Evolutionary conservation across 2,888 invertebrate genomes (phyloP).

Genomic region (Lamellibrachia columna): DNA sequence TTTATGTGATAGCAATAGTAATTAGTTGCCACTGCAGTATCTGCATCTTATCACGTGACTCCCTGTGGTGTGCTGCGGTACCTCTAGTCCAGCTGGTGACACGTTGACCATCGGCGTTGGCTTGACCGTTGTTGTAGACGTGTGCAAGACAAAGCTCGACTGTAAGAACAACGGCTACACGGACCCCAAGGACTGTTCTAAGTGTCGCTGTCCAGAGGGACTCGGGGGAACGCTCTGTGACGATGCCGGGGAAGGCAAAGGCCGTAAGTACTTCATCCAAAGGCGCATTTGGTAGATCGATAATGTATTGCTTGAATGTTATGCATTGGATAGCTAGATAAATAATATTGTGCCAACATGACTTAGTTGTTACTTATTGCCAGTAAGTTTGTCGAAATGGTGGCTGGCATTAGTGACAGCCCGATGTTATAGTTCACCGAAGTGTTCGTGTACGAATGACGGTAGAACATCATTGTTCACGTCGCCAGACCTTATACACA

Average conservation of each 20-base stretch:
- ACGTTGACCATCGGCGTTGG: slow-evolving; percentile 35
- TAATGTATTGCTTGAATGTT: background rate
- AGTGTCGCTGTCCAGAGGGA: slow-evolving; percentile 20
- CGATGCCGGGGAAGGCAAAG: background rate
- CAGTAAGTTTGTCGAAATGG: too few relatives aligned
- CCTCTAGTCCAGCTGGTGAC: slow-evolving; percentile 24
- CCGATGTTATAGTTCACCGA: too few relatives aligned
- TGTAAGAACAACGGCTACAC: slow-evolving; percentile 22
- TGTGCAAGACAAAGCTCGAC: background rate
- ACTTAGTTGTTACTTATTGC: too few relatives aligned
- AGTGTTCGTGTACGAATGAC: too few relatives aligned
- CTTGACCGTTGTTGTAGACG: slow-evolving; percentile 7
- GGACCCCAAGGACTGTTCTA: slow-evolving; percentile 14
- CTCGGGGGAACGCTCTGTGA: slow-evolving; percentile 18
- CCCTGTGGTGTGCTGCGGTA: too few relatives aligned
- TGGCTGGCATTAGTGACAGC: too few relatives aligned
- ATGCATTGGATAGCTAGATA: background rate
- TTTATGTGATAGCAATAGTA: too few relatives aligned
- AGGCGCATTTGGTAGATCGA: too few relatives aligned
- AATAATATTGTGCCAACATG: too few relatives aligned
- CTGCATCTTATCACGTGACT: too few relatives aligned
- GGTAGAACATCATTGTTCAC: too few relatives aligned
- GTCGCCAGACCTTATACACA: background rate
- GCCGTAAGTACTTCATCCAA: background rate
- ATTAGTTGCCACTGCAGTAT: too few relatives aligned